Evolutionary conservation across 2,888 invertebrate genomes (phyloP).

Genomic region (Sarcophaga rosellei): DNA sequence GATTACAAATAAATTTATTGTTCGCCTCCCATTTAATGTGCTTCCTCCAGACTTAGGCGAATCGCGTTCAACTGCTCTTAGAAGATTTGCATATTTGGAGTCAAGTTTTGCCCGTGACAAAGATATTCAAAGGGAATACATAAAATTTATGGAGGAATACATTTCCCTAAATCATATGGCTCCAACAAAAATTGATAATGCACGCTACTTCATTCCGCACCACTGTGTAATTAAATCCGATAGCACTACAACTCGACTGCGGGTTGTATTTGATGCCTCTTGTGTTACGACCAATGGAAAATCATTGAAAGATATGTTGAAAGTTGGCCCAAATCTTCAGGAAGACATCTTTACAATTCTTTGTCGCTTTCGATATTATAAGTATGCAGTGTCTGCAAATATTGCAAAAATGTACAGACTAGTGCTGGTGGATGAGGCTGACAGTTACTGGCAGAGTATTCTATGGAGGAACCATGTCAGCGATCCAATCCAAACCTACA

Average conservation of each 20-base stretch:
- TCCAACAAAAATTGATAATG: neutral
- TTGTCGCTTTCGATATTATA: constrained; percentile 57
- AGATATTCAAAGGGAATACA: constrained; percentile 5
- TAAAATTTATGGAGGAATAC: constrained; percentile 27
- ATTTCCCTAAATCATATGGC: constrained; percentile 8
- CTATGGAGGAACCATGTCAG: constrained; percentile 48
- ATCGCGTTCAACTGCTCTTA: too few relatives aligned
- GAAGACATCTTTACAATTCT: constrained; percentile 55
- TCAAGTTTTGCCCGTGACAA: too few relatives aligned
- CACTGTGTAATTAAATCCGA: constrained; percentile 39
- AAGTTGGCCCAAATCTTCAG: constrained; percentile 49
- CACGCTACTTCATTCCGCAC: constrained; percentile 12
- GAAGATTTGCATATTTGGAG: too few relatives aligned
- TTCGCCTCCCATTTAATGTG: too few relatives aligned
- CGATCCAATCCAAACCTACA: neutral
- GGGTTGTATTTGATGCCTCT: constrained; percentile 48
- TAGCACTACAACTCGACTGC: constrained; percentile 13
- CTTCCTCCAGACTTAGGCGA: too few relatives aligned
- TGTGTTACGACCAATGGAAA: constrained; percentile 43
- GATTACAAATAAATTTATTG: constrained; percentile 15
- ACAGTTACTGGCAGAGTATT: constrained; percentile 63
- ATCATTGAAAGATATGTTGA: constrained; percentile 43
- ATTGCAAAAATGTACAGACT: constrained; percentile 68
- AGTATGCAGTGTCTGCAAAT: constrained; percentile 60
- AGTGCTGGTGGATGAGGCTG: constrained; percentile 42